phyloP scores from a whole-genome alignment of 53 echinoderm and acorn worm species.

The Echinometra lucunter region DNA sequence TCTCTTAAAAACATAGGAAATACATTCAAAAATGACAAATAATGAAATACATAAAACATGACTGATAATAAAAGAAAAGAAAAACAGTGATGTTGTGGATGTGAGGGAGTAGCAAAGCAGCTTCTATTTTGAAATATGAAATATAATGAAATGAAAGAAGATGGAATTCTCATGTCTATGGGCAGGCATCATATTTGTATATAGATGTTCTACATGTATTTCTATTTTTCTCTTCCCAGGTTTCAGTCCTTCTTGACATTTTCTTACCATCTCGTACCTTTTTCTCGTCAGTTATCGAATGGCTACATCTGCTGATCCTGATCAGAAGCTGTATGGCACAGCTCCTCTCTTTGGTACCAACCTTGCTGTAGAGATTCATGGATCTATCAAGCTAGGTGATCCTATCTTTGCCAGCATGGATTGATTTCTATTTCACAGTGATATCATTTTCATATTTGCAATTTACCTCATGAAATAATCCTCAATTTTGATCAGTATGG shows the following conservation, averaged over 20 bases:
- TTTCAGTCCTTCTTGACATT: neutral
- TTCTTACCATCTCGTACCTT: too few species aligned
- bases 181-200: neutral
- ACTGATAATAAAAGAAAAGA: too few species aligned
- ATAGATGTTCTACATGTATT: too few species aligned
- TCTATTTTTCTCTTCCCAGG: neutral
- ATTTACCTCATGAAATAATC: constrained; percentile 8
- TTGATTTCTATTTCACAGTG: neutral
- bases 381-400: constrained; percentile 50
- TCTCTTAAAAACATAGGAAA: too few species aligned
- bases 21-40: too few species aligned
- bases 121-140: too few species aligned
- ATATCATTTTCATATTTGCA: neutral
- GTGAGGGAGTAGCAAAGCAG: too few species aligned
- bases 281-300: constrained; percentile 33
- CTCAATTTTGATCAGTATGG: neutral
- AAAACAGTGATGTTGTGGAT: too few species aligned
- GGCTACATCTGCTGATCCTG: constrained; percentile 21
- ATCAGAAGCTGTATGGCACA: constrained; percentile 14
- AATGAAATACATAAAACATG: too few species aligned
- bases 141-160: too few species aligned
- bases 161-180: too few species aligned
- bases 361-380: constrained; percentile 36
- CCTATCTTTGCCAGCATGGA: constrained; percentile 45
- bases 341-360: constrained; percentile 54